A percentile compares a stretch with the other conserved stretches of the same genome.
Conservation (phyloP, 1,140 invertebrate genomes). For the Cotesia chilonis region DNA sequence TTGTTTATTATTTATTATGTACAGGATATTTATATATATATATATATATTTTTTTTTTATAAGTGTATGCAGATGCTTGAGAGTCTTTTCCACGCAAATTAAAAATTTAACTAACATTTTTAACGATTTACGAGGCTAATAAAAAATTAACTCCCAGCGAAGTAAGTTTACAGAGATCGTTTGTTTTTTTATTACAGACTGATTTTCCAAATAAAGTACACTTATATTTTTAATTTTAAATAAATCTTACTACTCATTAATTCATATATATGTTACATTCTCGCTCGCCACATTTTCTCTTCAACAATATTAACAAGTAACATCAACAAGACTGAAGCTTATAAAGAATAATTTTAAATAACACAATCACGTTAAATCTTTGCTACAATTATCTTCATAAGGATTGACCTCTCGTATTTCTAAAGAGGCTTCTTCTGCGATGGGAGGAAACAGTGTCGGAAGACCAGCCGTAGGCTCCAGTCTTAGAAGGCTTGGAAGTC, state of each 20-base stretch:
- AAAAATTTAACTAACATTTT: background rate
- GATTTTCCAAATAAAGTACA: no score
- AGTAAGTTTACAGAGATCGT: no score
- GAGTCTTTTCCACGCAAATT: slow-evolving; percentile 19
- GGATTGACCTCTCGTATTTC: background rate
- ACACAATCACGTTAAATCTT: slow-evolving; percentile 14
- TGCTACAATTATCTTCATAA: background rate
- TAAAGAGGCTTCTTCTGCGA: background rate
- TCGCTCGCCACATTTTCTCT: no score
- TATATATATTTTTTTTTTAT: no score
- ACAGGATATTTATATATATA: slow-evolving; percentile 6
- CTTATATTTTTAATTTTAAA: no score
- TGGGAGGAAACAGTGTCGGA: slow-evolving; percentile 15
- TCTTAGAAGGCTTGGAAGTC: background rate
- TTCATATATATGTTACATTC: no score
- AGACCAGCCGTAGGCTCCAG: slow-evolving; percentile 10
- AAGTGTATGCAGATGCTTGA: background rate
- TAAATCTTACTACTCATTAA: no score
- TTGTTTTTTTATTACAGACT: no score
- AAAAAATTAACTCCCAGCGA: no score
- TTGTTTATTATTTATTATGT: background rate
- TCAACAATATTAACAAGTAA: no score
- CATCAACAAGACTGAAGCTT: background rate
- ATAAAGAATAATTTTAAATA: background rate
- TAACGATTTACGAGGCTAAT: background rate